Evolutionary conservation across 2,888 invertebrate genomes (phyloP), one percentile per base, ranked within the genome.

Genomic region (Drosophila neutralis): DNA sequence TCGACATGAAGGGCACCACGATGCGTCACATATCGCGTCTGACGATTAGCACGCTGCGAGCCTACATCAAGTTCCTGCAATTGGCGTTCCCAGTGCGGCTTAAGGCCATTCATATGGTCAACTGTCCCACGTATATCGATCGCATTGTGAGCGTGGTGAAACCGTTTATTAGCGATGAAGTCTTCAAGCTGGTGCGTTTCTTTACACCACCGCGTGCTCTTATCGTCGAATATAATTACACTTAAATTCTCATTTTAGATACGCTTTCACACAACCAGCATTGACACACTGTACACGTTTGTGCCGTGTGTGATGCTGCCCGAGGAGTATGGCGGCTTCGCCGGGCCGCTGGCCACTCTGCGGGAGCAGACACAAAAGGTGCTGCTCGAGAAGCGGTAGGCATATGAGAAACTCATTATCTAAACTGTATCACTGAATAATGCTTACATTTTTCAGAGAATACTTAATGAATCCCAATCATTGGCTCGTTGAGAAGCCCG

Each of bases 251-350:
- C 6, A 10, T 56, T 69, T 58, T 90, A 96, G 96, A 94, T 96
- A 49, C 95, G 95, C 82, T 95, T 95, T 92, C 96, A 96, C 91
- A 94, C 94, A 56, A 94, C 95, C 0, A 95, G 95, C 75, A 94
- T 95, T 0, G 94, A 94, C 0, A 94, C 95, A 0, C 89, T 96
- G 0, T 95, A 94, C 85, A 93, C 95, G 48, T 94, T 94, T 83
- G 93, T 96, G 36, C 95, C 96, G 4, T 86, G 84, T 15, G 69
- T 65, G 0, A 85, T 91, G 83, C 63, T 91, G 52, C 91, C 91
- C 15, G 80, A 87, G 33, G 91, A 91, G 72, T 91, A 92, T 70
- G 91, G 92, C 21, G 91, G 91, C 5, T 62, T 63, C 11, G 91
- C 90, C 11, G 91, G 92, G 0, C 70, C 87, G 11, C 61, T 92